phyloP scores from a whole-genome alignment of 2,888 invertebrate species.

The Ganaspis brasiliensis region DNA sequence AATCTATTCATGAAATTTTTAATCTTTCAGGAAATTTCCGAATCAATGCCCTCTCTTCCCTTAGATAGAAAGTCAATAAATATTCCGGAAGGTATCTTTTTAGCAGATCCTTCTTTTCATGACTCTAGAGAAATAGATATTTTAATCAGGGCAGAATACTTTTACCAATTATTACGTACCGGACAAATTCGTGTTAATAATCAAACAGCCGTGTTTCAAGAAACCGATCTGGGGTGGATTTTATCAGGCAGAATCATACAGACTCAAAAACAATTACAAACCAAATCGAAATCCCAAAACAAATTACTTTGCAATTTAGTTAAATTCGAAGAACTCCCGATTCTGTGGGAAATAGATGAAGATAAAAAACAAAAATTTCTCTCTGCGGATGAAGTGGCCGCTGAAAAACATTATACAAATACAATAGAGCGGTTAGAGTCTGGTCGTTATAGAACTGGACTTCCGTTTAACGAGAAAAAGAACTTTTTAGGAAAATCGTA shows the following conservation, averaged over 20 bases:
- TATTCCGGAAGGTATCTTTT: not conserved
- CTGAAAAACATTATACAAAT: not conserved
- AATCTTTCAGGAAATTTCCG: not conserved
- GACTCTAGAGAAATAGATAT: not conserved
- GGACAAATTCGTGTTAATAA: not conserved
- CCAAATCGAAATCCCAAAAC: not conserved
- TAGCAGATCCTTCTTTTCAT: not conserved
- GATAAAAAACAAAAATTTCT: not conserved
- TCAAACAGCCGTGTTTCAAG: not conserved
- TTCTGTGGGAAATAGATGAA: not conserved
- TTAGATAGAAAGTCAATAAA: not conserved
- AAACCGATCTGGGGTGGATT: conserved; percentile 27
- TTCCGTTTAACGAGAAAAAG: not conserved
- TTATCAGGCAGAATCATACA: not conserved
- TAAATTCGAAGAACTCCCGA: not conserved
- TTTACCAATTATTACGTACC: not conserved
- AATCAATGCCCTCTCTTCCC: not conserved
- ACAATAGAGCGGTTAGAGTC: not conserved
- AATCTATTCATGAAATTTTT: not conserved
- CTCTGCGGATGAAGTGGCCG: not conserved
- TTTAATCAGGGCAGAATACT: not conserved
- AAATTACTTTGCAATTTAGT: not conserved
- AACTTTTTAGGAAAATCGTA: too few relatives aligned
- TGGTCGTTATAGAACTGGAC: not conserved
- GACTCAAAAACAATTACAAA: not conserved